Conservation (phyloP, 1,140 invertebrate genomes). For the Cydia fagiglandana region DNA sequence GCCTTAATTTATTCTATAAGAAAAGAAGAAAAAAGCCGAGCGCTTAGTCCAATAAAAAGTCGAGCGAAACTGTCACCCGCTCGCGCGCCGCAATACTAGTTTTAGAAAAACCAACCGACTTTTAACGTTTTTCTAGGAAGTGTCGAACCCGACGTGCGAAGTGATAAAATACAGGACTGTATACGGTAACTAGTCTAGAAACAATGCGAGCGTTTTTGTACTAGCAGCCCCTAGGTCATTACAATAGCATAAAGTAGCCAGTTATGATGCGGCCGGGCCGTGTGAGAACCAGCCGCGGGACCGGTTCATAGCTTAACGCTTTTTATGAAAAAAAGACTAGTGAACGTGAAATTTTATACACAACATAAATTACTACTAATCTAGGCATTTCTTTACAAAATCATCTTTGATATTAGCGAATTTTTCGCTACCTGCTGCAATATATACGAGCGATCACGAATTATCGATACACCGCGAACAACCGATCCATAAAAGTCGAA, state of each 20-base stretch:
- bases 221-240: conserved; percentile 68
- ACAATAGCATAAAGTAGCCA: conserved; percentile 76
- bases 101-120: conserved; percentile 38
- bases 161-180: conserved; percentile 66
- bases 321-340: conserved; percentile 60
- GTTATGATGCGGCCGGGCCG: conserved; percentile 65
- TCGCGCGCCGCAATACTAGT: background rate
- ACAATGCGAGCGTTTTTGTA: conserved; percentile 72
- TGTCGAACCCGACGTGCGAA: conserved; percentile 50
- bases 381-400: conserved; percentile 13
- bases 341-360: conserved; percentile 20
- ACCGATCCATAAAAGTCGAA: conserved; percentile 73
- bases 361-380: conserved; percentile 13
- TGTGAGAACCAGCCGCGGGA: conserved; percentile 56
- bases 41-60: conserved; percentile 36
- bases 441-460: conserved; percentile 67
- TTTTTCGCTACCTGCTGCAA: conserved; percentile 41
- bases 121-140: conserved; percentile 54
- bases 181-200: conserved; percentile 63
- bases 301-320: conserved; percentile 64
- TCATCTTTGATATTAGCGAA: conserved; percentile 17
- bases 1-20: conserved; percentile 10
- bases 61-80: conserved; percentile 35
- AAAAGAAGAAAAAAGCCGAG: conserved; percentile 3
- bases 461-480: conserved; percentile 72